Base-by-base conservation (phyloP, 2,113 vertebrate genomes). In the Pogona vitticeps region DNA sequence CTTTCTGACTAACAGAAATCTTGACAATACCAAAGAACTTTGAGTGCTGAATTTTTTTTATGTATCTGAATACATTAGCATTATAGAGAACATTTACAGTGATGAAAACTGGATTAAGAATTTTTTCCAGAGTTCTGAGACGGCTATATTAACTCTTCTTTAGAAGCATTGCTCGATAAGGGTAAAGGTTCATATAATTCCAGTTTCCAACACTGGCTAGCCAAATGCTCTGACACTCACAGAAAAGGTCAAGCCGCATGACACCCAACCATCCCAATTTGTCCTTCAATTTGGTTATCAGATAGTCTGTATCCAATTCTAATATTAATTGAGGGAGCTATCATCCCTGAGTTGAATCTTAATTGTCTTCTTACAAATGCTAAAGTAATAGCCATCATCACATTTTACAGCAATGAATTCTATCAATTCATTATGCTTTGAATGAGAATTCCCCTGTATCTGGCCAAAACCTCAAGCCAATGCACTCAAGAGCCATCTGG, bases 391-490 rank as follows among this genome's bases (percentile, higher is more conserved):
- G 67, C 36, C 28, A 72, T 72, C 3, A 40, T 20, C 18, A 52
- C 15, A 65, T 86, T 80, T 80, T 75, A 5, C 71, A 86, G 72
- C n/a, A 52, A 65, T 56, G 18, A 76, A 85, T 85, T 76, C 58
- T 38, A 67, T 46, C 42, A 52, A 42, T 76, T 76, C 72, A 36
- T 81, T 80, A 40, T 72, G 13, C 26, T 65, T 52, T 73, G 78
- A 72, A 81, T 42, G 59, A 81, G 38, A 81, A 86, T 59, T 71
- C 20, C 26, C 46, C 10, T 59, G 46, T 26, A 20, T 70, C 36
- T 79, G 36, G 40, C 65, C 84, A 79, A 71, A 33, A 86, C 76
- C 12, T 28, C 63, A 80, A 52, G n/a, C 56, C 31, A 80, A 81
- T 63, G 14, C 52, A 80, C 38, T 73, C n/a, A 23, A 73, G 23